Evolutionary conservation across 2,888 invertebrate genomes (phyloP).

Genomic region (Papilio protenor): DNA sequence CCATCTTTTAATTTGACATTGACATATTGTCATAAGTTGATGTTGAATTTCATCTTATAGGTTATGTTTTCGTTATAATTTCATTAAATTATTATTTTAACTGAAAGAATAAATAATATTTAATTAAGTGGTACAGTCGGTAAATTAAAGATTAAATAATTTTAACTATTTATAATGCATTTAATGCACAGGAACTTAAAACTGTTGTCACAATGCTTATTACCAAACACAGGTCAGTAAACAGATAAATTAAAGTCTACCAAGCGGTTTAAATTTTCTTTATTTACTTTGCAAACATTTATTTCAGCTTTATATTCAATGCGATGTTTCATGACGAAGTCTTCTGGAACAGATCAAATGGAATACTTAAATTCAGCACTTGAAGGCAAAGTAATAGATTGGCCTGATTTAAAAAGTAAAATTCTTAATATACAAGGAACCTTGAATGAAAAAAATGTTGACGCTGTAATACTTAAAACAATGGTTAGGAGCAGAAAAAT

Average conservation of each 20-base stretch:
- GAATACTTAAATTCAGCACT: conserved; percentile 62
- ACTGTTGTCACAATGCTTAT: conserved; percentile 12
- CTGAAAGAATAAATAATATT: background rate
- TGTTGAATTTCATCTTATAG: background rate
- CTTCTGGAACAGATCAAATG: conserved; percentile 57
- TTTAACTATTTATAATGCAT: conserved; percentile 9
- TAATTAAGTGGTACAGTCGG: background rate
- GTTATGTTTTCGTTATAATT: conserved; percentile 12
- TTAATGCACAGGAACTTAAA: conserved; percentile 26
- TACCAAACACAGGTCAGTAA: conserved; percentile 30
- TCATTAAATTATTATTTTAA: background rate
- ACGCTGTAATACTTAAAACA: conserved; percentile 84
- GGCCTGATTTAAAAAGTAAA: conserved; percentile 72
- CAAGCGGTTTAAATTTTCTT: background rate
- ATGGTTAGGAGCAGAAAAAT: conserved; percentile 75
- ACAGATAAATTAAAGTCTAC: background rate
- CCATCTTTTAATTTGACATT: background rate
- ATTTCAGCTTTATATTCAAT: conserved; percentile 26
- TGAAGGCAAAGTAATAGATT: conserved; percentile 61
- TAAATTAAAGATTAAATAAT: background rate
- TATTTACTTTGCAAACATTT: background rate
- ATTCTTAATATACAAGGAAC: conserved; percentile 67
- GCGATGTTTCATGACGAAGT: conserved; percentile 12
- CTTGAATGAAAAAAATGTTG: conserved; percentile 81
- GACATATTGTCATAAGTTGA: background rate